Percentiles rank a stretch among this genome's conserved stretches.
Conservation (phyloP, 2,888 invertebrate genomes). For the Thumatha senex region DNA sequence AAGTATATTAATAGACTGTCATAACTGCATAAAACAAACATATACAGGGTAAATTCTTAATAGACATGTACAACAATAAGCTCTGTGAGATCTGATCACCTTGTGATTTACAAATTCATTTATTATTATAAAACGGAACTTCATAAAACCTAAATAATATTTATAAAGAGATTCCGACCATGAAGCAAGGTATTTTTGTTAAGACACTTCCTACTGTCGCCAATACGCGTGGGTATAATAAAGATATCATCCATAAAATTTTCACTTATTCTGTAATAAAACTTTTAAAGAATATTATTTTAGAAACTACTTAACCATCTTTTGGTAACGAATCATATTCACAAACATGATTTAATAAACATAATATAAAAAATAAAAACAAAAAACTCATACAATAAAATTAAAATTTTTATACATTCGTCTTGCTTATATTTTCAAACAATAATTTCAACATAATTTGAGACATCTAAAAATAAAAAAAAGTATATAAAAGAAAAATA, state of each 20-base stretch:
- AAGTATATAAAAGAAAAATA: background rate
- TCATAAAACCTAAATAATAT: background rate
- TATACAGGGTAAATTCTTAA: too few species aligned
- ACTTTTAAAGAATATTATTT: slow-evolving; percentile 7
- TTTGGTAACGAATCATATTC: slow-evolving; percentile 46
- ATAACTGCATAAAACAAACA: background rate
- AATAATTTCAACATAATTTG: too few species aligned
- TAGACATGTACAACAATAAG: background rate
- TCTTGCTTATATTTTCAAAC: too few species aligned
- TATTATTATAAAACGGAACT: background rate
- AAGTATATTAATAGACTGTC: background rate
- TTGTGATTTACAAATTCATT: background rate
- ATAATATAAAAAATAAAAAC: slow-evolving; percentile 12
- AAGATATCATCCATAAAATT: too few species aligned
- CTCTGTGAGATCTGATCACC: background rate
- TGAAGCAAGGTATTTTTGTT: background rate
- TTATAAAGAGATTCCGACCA: background rate
- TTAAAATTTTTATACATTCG: too few species aligned
- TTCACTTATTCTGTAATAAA: background rate
- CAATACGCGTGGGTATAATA: background rate
- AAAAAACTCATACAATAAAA: too few species aligned
- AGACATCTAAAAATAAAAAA: background rate
- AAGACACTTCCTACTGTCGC: background rate
- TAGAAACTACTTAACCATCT: slow-evolving; percentile 38
- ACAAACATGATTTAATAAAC: slow-evolving; percentile 22